phyloP scores from a whole-genome alignment of 1,140 invertebrate genomes.

The Pantala flavescens region DNA sequence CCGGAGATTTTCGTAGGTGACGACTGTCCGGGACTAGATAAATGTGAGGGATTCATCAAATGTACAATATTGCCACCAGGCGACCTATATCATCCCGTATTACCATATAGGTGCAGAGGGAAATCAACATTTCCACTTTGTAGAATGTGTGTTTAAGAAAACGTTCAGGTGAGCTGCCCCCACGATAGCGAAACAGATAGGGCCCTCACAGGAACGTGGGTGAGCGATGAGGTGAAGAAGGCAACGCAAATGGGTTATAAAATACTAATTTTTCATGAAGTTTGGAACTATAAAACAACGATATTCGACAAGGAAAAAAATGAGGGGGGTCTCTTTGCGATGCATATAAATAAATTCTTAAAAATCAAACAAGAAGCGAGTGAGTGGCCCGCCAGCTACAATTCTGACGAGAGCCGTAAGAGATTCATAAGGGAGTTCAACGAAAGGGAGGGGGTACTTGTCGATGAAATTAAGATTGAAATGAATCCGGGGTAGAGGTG shows the following conservation, averaged over 20 bases:
- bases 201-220: constrained; percentile 31
- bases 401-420: constrained; percentile 25
- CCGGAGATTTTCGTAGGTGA: constrained; percentile 26
- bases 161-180: constrained; percentile 16
- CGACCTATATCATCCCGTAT: constrained; percentile 21
- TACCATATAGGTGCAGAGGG: constrained; percentile 16
- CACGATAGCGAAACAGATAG: constrained; percentile 28
- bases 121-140: constrained; percentile 25
- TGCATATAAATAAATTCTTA: constrained; percentile 30
- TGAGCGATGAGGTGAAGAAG: constrained; percentile 30
- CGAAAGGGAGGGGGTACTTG: constrained; percentile 29
- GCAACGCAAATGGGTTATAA: constrained; percentile 31
- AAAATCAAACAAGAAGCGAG: constrained; percentile 31
- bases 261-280: constrained; percentile 31
- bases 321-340: constrained; percentile 26
- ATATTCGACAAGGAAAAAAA: constrained; percentile 19
- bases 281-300: constrained; percentile 30
- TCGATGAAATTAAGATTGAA: constrained; percentile 29
- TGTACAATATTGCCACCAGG: constrained; percentile 24
- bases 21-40: constrained; percentile 21
- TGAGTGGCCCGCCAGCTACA: constrained; percentile 28
- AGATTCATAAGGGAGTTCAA: constrained; percentile 31
- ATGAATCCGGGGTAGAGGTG: constrained; percentile 29
- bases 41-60: constrained; percentile 26
- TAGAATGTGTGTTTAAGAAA: constrained; percentile 20